phyloP scores from a whole-genome alignment of 1,140 invertebrate species.

The Phortica variegata region DNA sequence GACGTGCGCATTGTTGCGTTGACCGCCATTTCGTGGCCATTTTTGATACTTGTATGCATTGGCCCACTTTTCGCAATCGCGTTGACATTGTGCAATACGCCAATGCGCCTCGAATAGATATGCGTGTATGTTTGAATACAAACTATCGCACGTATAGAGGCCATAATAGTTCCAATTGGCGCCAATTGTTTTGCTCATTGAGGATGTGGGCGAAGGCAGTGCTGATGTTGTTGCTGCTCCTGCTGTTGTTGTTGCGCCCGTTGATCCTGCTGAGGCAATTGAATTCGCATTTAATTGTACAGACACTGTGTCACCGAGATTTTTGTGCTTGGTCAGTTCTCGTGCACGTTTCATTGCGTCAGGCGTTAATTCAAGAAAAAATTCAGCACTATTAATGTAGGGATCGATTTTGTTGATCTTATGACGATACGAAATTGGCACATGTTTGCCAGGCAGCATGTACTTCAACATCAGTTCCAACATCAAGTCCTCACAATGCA shows the following conservation, averaged over 20 bases:
- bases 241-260: neutral
- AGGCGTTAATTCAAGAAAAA: slow-evolving; percentile 80
- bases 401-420: slow-evolving; percentile 76
- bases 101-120: slow-evolving; percentile 80
- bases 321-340: slow-evolving; percentile 44
- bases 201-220: slow-evolving; percentile 36
- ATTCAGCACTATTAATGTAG: slow-evolving; percentile 78
- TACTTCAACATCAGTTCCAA: slow-evolving; percentile 87
- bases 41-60: slow-evolving; percentile 53
- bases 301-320: slow-evolving; percentile 19
- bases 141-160: slow-evolving; percentile 59
- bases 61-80: slow-evolving; percentile 76
- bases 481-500: slow-evolving; percentile 98
- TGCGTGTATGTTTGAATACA: slow-evolving; percentile 79
- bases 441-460: slow-evolving; percentile 84
- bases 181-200: slow-evolving; percentile 54
- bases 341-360: slow-evolving; percentile 56
- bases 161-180: slow-evolving; percentile 61
- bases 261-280: slow-evolving; percentile 1
- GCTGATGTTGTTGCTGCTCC: slow-evolving; percentile 8
- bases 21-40: slow-evolving; percentile 38
- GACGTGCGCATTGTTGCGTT: slow-evolving; percentile 32
- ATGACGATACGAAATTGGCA: slow-evolving; percentile 80
- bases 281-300: slow-evolving; percentile 3
- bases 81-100: slow-evolving; percentile 71